phyloP scores from a whole-genome alignment of 1,140 invertebrate genomes.

The Penaeus japonicus region DNA sequence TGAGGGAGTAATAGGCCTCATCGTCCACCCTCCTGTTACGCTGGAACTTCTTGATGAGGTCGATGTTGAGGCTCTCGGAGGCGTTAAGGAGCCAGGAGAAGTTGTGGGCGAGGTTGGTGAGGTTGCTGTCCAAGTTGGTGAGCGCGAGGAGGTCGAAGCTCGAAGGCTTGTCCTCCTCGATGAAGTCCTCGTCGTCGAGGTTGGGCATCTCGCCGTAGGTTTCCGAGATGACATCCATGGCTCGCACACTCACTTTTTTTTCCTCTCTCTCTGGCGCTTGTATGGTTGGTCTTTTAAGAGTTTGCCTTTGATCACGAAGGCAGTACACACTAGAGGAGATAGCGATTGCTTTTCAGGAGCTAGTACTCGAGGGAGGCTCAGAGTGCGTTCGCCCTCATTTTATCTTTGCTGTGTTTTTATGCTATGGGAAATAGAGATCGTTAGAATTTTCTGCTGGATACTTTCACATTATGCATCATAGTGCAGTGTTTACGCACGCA shows the following conservation, averaged over 20 bases:
- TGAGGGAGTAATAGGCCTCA: conserved; percentile 72
- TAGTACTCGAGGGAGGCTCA: too few relatives aligned
- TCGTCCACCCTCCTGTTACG: conserved; percentile 74
- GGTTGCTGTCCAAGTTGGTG: conserved; percentile 16
- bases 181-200: neutral
- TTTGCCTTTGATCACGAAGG: neutral
- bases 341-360: too few relatives aligned
- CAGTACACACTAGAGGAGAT: neutral
- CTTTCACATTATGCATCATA: neutral
- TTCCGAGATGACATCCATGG: too few relatives aligned
- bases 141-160: neutral
- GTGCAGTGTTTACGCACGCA: neutral
- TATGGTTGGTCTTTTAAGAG: neutral
- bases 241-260: neutral
- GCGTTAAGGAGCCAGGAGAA: conserved; percentile 53
- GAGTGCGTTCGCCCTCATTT: too few relatives aligned
- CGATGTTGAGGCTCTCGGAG: conserved; percentile 44
- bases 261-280: neutral
- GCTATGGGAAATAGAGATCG: too few relatives aligned
- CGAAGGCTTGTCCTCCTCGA: neutral
- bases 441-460: neutral
- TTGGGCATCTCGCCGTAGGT: neutral
- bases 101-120: conserved; percentile 32
- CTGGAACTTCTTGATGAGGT: conserved; percentile 53
- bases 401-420: too few relatives aligned